Evolutionary conservation across 2,797 vertebrate genomes (phyloP).

Genomic region (Chelonia mydas): DNA sequence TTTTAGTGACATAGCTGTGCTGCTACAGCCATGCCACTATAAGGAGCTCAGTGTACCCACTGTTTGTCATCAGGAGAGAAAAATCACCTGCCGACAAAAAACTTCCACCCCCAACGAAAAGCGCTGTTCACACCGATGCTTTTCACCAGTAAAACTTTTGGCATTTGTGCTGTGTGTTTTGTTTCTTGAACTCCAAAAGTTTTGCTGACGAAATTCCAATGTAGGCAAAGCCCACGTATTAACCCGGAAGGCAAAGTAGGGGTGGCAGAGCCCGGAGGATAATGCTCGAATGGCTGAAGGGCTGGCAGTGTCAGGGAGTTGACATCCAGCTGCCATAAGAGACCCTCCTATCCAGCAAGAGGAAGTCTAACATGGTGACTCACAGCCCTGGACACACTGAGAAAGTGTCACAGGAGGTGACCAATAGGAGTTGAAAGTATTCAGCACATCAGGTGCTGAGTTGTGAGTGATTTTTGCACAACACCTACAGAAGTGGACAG

Average conservation of each 20-base stretch:
- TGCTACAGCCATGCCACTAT: too few relatives aligned
- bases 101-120: too few relatives aligned
- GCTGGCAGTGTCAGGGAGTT: neutral
- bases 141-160: too few relatives aligned
- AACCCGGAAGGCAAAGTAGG: neutral
- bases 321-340: neutral
- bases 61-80: too few relatives aligned
- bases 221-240: too few relatives aligned
- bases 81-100: too few relatives aligned
- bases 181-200: too few relatives aligned
- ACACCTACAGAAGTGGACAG: neutral
- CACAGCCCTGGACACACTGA: neutral
- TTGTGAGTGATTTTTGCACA: conserved; percentile 33
- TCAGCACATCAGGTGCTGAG: neutral
- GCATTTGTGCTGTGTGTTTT: too few relatives aligned
- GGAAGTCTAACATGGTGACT: neutral
- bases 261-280: neutral
- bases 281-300: neutral
- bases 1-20: too few relatives aligned
- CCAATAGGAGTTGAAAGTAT: conserved; percentile 22
- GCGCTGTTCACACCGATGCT: too few relatives aligned
- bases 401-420: neutral
- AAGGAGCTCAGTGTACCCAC: too few relatives aligned
- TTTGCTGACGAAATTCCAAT: too few relatives aligned
- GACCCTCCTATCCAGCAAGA: neutral